phyloP scores from a whole-genome alignment of 2,888 invertebrate genomes.

The Drosophila differens region DNA sequence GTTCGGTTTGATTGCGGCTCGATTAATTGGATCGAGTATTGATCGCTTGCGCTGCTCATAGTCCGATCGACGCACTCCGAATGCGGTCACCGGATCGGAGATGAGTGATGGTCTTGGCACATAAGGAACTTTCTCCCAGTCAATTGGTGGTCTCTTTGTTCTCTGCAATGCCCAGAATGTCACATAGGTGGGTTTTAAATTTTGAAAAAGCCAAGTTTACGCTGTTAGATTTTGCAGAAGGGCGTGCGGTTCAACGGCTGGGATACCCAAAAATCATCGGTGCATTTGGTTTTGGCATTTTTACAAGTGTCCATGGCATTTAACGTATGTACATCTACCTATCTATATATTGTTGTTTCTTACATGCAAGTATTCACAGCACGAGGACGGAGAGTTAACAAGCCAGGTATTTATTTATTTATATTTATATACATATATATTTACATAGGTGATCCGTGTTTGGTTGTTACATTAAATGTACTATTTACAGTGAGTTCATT shows the following conservation, averaged over 20 bases:
- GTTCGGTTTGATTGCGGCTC: slow-evolving; percentile 88
- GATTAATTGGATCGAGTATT: slow-evolving; percentile 86
- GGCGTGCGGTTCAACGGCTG: slow-evolving; percentile 41
- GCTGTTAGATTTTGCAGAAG: slow-evolving; percentile 37
- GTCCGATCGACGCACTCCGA: slow-evolving; percentile 88
- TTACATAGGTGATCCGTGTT: slow-evolving; percentile 17
- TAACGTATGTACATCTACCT: slow-evolving; percentile 11
- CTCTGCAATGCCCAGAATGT: slow-evolving; percentile 84
- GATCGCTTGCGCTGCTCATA: slow-evolving; percentile 82
- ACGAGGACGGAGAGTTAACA: slow-evolving; percentile 36
- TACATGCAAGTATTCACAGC: slow-evolving; percentile 21
- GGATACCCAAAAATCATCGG: slow-evolving; percentile 51
- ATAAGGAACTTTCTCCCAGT: slow-evolving; percentile 95
- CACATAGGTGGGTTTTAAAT: slow-evolving; percentile 66
- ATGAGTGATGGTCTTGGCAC: slow-evolving; percentile 94
- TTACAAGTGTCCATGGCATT: slow-evolving; percentile 19
- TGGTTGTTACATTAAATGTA: slow-evolving; percentile 30
- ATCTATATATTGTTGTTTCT: not conserved
- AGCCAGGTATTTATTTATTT: slow-evolving; percentile 33
- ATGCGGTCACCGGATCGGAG: slow-evolving; percentile 93
- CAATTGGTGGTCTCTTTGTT: slow-evolving; percentile 87
- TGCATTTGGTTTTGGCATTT: slow-evolving; percentile 11
- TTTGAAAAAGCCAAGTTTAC: slow-evolving; percentile 52
- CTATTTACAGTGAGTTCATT: slow-evolving; percentile 21
- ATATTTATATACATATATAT: slow-evolving; percentile 54